Base-by-base conservation (phyloP, 2,797 vertebrate genomes). In the Labroides dimidiatus region DNA sequence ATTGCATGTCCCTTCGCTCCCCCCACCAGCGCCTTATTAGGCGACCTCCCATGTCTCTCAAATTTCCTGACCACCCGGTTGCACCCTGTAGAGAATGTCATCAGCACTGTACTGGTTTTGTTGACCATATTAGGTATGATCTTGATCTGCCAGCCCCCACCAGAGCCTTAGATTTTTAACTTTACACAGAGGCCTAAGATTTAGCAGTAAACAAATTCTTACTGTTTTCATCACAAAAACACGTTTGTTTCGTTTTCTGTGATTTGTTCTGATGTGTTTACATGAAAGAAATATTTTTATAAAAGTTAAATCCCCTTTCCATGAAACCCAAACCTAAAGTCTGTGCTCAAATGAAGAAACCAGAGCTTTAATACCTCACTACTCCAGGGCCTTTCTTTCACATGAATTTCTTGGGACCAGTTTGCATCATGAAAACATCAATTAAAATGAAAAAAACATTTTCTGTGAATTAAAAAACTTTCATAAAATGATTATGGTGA, bases 101-200 rank as follows among this genome's bases (percentile, higher is more conserved):
- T 87, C 78, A 78, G 81, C 69, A 89, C 86, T 85, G 75, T 89
- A 87, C 88, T 91, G 87, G 80, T 84, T 91, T 88, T 87, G 77
- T 86, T 94, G 91, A 91, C 94, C 94, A 93, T 94, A 94, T 95
- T 89, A 88, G 93, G 94, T 78, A 84, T 87, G 89, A 86, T 90
- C 80, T 57, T 53, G 87, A 69, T 62, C 69, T 66, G 49, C 85
- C 75, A 80, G 77, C 83, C 80, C 84, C 80, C 65, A 47, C 63
- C 81, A 14, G 27, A 41, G 24, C 50, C 64, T 75, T 52, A 54
- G 65, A 74, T 27, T 69, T 48, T 20, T 39, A 0, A 81, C 65
- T 86, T 47, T 51, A 81, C 66, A 72, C 55, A 15, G 77, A 89
- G 87, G 90, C 89, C 84, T 88, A 50, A 16, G 30, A 60, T 69